These are phyloP conservation scores for Drosophila bocqueti DNA, from an alignment of 1,140 invertebrate genomes.

Conservation along the genomic window DNA sequence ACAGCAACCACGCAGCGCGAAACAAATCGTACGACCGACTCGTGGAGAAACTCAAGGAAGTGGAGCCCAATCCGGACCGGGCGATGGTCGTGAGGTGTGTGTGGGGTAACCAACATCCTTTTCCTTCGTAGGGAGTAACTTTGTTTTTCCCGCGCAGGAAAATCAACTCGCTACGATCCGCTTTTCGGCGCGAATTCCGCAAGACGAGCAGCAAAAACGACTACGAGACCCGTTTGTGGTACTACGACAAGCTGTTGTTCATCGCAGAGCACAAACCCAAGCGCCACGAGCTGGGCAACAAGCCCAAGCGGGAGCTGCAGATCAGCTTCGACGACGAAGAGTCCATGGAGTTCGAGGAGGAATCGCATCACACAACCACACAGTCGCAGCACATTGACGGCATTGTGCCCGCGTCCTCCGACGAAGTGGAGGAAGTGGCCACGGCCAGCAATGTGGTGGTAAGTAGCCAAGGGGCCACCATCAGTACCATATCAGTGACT, in stretches of 20 bases:
- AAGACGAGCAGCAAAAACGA: conserved; percentile 71
- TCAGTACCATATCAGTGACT: conserved; percentile 72
- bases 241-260: conserved; percentile 81
- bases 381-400: conserved; percentile 65
- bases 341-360: conserved; percentile 79
- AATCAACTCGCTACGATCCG: conserved; percentile 79
- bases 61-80: conserved; percentile 81
- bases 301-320: conserved; percentile 72
- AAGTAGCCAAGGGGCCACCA: conserved; percentile 64
- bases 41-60: conserved; percentile 81
- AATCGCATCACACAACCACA: conserved; percentile 59
- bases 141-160: conserved; percentile 37
- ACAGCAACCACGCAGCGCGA: conserved; percentile 77
- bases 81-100: conserved; percentile 74
- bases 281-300: conserved; percentile 55
- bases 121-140: not conserved
- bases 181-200: conserved; percentile 77
- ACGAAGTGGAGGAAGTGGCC: conserved; percentile 50
- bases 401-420: conserved; percentile 47
- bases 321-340: conserved; percentile 73
- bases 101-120: too few species aligned
- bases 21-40: conserved; percentile 81
- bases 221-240: conserved; percentile 82
- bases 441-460: conserved; percentile 61
- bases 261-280: conserved; percentile 82